Evolutionary conservation across 2,113 vertebrate genomes (phyloP).

Genomic region (Xerus inauris): DNA sequence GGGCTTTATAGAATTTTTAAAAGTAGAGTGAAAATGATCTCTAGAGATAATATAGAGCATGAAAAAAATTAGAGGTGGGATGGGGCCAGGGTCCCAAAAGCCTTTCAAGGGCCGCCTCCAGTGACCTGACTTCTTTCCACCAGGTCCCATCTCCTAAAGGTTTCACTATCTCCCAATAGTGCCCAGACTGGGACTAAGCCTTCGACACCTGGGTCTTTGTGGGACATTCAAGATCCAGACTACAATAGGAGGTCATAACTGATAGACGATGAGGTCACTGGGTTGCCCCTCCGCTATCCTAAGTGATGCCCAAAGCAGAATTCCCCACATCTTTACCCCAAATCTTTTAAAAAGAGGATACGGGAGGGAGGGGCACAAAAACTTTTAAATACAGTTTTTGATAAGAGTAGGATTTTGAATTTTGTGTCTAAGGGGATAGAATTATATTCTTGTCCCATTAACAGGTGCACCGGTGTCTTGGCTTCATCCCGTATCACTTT

Average conservation of each 20-base stretch:
- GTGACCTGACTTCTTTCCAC: background rate
- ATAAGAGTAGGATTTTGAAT: slow-evolving; percentile 10
- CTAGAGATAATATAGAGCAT: background rate
- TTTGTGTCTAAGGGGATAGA: background rate
- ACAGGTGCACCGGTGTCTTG: background rate
- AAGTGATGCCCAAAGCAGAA: background rate
- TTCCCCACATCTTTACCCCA: background rate
- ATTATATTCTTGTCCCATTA: background rate
- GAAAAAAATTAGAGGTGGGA: background rate
- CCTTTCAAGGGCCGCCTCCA: background rate
- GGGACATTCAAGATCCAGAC: background rate
- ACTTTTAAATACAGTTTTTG: background rate
- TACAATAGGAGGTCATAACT: background rate
- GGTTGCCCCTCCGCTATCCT: background rate
- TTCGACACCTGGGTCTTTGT: background rate
- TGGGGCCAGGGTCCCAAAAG: background rate
- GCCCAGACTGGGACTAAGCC: background rate
- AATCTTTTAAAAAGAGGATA: background rate
- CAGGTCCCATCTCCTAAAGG: background rate
- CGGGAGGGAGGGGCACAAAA: background rate
- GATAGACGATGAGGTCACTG: background rate
- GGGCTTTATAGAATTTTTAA: background rate
- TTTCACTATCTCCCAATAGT: background rate
- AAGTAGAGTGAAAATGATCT: slow-evolving; percentile 1
- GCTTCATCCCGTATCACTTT: slow-evolving; percentile 29